phyloP scores from a whole-genome alignment of 2,797 vertebrate genomes.

The Hafferia zeledoni region DNA sequence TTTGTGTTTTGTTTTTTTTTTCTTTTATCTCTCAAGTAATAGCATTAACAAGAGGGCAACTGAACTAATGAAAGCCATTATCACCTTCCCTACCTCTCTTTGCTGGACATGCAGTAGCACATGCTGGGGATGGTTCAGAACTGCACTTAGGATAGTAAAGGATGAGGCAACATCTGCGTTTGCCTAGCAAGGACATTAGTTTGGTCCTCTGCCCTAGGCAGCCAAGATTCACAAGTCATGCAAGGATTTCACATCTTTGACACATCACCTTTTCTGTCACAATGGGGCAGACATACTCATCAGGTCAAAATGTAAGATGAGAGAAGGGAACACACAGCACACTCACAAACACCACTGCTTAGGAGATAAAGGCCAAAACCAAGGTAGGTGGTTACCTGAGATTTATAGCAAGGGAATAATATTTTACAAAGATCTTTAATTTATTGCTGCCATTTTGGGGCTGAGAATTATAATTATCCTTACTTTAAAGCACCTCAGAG shows the following conservation, averaged over 20 bases:
- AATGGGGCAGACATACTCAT: background rate
- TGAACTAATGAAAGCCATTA: background rate
- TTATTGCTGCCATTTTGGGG: background rate
- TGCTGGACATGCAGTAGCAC: background rate
- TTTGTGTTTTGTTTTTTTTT: background rate
- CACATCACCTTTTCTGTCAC: background rate
- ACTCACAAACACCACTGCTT: background rate
- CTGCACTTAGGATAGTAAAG: background rate
- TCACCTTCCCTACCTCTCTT: background rate
- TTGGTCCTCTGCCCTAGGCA: background rate
- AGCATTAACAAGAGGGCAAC: background rate
- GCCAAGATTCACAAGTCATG: background rate
- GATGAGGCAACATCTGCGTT: background rate
- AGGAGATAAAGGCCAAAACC: background rate
- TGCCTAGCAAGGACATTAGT: background rate
- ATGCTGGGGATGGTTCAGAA: background rate
- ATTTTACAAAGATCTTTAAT: background rate
- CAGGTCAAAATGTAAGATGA: background rate
- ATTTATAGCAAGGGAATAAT: background rate
- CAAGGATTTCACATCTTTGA: background rate
- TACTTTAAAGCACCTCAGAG: background rate
- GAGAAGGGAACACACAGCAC: background rate
- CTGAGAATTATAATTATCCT: background rate
- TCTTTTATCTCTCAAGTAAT: background rate
- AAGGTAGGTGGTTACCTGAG: background rate